These are phyloP conservation scores for Listronotus oregonensis DNA, from an alignment of 1,140 invertebrate species.

Conservation along the genomic window DNA sequence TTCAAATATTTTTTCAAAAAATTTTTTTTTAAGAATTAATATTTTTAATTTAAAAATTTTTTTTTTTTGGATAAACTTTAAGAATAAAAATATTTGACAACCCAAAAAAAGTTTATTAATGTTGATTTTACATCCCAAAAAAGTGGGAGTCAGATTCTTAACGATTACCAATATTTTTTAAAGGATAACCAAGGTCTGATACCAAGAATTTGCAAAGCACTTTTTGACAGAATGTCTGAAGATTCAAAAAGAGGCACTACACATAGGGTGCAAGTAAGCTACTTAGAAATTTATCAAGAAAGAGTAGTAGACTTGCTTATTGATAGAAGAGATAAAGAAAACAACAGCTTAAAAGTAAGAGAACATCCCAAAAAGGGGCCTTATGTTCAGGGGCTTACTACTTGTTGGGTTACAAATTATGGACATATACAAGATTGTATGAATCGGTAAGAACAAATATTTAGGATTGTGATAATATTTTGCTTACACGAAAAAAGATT, in stretches of 20 bases:
- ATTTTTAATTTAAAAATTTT: too few relatives aligned
- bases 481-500: not conserved
- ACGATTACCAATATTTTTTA: constrained; percentile 39
- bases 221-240: constrained; percentile 75
- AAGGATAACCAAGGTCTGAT: constrained; percentile 84
- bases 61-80: too few relatives aligned
- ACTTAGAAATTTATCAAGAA: constrained; percentile 88
- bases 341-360: constrained; percentile 68
- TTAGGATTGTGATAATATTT: too few relatives aligned
- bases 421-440: constrained; percentile 75
- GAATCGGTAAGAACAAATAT: constrained; percentile 41
- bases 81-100: too few relatives aligned
- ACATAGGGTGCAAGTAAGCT: constrained; percentile 80
- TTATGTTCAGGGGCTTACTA: constrained; percentile 89
- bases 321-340: constrained; percentile 21
- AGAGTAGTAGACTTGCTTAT: constrained; percentile 77
- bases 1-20: too few relatives aligned
- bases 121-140: too few relatives aligned
- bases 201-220: constrained; percentile 81
- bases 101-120: too few relatives aligned
- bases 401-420: constrained; percentile 85
- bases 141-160: too few relatives aligned
- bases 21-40: too few relatives aligned
- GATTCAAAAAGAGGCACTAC: constrained; percentile 82
- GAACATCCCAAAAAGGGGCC: constrained; percentile 86